Percentiles rank a stretch among this genome's conserved stretches.
Conservation (phyloP, 2,797 vertebrate species). For the Pseudocheirus occidentalis region DNA sequence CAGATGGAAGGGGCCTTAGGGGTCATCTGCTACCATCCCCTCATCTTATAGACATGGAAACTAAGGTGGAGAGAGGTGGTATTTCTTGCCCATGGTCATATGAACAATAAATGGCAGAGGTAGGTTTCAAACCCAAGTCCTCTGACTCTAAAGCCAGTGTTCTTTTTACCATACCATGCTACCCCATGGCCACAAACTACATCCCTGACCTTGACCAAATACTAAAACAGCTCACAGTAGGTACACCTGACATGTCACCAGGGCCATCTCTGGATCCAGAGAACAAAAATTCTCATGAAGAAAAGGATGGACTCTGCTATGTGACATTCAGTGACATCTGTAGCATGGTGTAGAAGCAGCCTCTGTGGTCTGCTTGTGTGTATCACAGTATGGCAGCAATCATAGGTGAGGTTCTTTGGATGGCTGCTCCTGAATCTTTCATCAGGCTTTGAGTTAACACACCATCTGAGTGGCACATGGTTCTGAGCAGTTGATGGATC, state of each 20-base stretch:
- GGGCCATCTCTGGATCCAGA: not conserved
- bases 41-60: not conserved
- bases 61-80: not conserved
- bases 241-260: too few relatives aligned
- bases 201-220: not conserved
- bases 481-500: not conserved
- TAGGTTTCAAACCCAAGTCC: not conserved
- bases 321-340: not conserved
- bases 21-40: not conserved
- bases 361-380: not conserved
- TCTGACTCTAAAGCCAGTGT: not conserved
- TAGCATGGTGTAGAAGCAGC: not conserved
- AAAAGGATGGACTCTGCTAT: not conserved
- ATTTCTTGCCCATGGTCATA: conserved; percentile 19
- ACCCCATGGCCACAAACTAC: not conserved
- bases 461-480: not conserved
- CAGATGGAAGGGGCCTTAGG: not conserved
- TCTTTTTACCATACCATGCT: not conserved
- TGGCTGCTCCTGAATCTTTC: not conserved
- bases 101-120: not conserved
- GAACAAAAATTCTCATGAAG: not conserved
- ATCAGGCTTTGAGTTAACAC: not conserved
- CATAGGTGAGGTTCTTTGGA: not conserved
- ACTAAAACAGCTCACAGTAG: not conserved
- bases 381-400: not conserved